These are phyloP conservation scores for Linurgus olivaceus DNA, from an alignment of 2,797 vertebrate species.

Conservation along the genomic window DNA sequence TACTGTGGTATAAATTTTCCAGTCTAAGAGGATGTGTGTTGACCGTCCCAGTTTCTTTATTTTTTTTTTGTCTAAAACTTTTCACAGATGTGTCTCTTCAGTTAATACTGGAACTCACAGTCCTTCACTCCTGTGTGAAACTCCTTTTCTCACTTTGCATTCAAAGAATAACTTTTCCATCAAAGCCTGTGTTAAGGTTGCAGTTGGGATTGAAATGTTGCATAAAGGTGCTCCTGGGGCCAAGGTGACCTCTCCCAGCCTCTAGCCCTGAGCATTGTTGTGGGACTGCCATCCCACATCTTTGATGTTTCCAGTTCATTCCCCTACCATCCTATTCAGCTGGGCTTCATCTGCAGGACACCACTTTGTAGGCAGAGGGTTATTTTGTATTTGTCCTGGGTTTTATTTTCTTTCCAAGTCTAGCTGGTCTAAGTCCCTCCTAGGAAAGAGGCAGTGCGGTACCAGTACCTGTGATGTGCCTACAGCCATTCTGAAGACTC, in stretches of 20 bases:
- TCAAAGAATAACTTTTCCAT: not conserved
- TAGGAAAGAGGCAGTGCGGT: not conserved
- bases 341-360: not conserved
- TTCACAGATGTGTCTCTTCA: not conserved
- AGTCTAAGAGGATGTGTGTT: not conserved
- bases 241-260: not conserved
- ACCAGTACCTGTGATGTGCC: accelerated
- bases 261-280: accelerated
- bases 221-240: not conserved
- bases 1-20: not conserved
- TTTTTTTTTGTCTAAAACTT: not conserved
- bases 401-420: not conserved
- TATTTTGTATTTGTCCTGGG: not conserved
- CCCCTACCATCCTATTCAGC: not conserved
- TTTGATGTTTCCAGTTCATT: not conserved
- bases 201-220: not conserved
- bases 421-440: not conserved
- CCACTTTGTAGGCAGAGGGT: not conserved
- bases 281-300: not conserved
- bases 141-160: not conserved
- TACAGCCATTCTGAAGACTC: not conserved
- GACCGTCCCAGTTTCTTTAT: not conserved
- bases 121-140: not conserved
- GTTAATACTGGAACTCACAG: not conserved
- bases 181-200: not conserved